Conservation (phyloP, 1,140 invertebrate species). For the Lerema accius region DNA sequence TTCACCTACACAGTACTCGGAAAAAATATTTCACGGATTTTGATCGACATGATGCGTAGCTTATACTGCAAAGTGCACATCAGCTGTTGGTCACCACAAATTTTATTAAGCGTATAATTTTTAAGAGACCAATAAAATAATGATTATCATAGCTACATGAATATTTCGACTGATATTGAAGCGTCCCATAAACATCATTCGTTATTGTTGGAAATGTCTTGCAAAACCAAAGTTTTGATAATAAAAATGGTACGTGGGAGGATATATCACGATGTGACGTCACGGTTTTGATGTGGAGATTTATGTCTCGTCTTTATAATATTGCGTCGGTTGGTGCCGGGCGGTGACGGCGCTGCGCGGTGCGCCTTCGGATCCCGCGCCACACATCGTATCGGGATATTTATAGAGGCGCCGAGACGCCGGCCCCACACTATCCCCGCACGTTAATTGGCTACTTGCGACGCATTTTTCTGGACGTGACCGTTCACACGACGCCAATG, state of each 20-base stretch:
- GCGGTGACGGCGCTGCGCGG: constrained; percentile 51
- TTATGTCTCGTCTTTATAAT: constrained; percentile 52
- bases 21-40: too few species aligned
- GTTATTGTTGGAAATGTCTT: constrained; percentile 37
- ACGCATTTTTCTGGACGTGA: constrained; percentile 72
- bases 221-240: constrained; percentile 37
- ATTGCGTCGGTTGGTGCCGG: constrained; percentile 51
- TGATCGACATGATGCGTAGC: constrained; percentile 2
- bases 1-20: too few species aligned
- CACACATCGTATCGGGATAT: constrained; percentile 53
- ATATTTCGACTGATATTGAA: constrained; percentile 21
- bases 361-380: constrained; percentile 42
- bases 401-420: constrained; percentile 77
- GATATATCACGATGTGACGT: constrained; percentile 51
- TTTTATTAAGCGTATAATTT: constrained; percentile 15
- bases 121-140: constrained; percentile 13
- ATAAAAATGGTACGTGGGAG: constrained; percentile 43
- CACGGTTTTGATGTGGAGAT: constrained; percentile 49
- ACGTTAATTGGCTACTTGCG: constrained; percentile 78
- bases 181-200: constrained; percentile 31
- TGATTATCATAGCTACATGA: constrained; percentile 20
- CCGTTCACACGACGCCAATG: constrained; percentile 69
- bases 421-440: constrained; percentile 71
- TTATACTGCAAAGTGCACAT: background rate
- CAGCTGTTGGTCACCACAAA: constrained; percentile 4